Evolutionary conservation across 2,113 vertebrate genomes (phyloP).

Genomic region (Microtus oregoni): DNA sequence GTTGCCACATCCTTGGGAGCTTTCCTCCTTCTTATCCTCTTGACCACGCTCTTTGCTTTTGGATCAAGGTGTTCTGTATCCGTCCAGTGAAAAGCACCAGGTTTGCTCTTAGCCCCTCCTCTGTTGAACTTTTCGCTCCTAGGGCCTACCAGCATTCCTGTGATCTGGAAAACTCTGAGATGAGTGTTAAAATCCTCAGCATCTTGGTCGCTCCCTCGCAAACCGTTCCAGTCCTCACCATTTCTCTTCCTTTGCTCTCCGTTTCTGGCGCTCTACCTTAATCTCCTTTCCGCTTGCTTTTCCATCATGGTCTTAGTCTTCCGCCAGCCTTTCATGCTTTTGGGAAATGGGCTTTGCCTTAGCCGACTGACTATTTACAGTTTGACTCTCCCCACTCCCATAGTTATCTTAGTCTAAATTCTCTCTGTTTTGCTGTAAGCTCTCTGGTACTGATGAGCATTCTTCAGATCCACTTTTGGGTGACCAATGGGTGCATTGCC

Average conservation of each 20-base stretch:
- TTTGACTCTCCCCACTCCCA: slow-evolving; percentile 51
- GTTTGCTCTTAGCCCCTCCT: neutral
- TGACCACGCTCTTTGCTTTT: neutral
- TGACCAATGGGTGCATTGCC: neutral
- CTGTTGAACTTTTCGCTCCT: neutral
- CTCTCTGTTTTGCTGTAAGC: slow-evolving; percentile 43
- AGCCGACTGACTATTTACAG: slow-evolving; percentile 68
- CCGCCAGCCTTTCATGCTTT: slow-evolving; percentile 73
- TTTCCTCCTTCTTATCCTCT: neutral
- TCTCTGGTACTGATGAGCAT: slow-evolving; percentile 23
- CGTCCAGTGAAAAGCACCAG: neutral
- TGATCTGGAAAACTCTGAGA: slow-evolving; percentile 38
- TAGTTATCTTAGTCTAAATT: slow-evolving; percentile 46
- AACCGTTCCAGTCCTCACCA: neutral
- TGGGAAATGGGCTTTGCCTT: slow-evolving; percentile 63
- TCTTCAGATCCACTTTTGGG: slow-evolving; percentile 34
- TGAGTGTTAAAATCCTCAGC: slow-evolving; percentile 3
- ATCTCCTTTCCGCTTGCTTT: slow-evolving; percentile 54
- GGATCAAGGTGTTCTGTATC: neutral
- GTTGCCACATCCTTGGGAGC: neutral
- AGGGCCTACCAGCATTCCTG: neutral
- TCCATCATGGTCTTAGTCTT: neutral
- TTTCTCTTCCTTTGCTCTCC: slow-evolving; percentile 13
- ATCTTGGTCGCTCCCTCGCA: neutral
- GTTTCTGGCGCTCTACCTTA: slow-evolving; percentile 47